phyloP scores from a whole-genome alignment of 1,140 invertebrate genomes.

The Drusus annulatus region DNA sequence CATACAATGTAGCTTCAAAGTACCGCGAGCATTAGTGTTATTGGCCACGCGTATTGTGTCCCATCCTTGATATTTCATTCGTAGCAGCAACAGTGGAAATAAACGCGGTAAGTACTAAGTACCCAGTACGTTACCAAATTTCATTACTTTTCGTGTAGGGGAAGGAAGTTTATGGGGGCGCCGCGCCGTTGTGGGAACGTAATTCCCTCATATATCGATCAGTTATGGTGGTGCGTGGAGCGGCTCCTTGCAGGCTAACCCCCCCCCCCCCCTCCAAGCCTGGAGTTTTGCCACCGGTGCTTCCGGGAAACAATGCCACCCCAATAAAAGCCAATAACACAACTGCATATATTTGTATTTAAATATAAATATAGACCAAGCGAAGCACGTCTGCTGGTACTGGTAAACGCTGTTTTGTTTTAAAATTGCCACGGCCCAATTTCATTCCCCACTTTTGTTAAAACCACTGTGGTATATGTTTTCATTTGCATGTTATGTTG shows the following conservation, averaged over 20 bases:
- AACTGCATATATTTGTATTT: slow-evolving; percentile 16
- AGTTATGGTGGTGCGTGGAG: slow-evolving; percentile 29
- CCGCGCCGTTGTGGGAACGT: slow-evolving; percentile 31
- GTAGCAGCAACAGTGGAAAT: slow-evolving; percentile 4
- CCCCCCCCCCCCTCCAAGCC: background rate
- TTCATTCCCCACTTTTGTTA: no score
- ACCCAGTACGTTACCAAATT: slow-evolving; percentile 1
- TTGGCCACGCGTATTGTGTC: slow-evolving; percentile 2
- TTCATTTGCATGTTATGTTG: no score
- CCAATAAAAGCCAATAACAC: slow-evolving; percentile 14
- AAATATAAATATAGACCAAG: no score
- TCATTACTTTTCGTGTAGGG: slow-evolving; percentile 32
- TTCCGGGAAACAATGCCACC: slow-evolving; percentile 35
- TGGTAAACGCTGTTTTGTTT: no score
- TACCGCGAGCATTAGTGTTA: background rate
- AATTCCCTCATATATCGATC: slow-evolving; percentile 35
- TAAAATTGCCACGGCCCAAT: no score
- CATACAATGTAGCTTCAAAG: background rate
- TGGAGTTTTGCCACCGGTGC: background rate
- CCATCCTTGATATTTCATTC: background rate
- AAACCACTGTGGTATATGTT: no score
- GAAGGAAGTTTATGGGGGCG: slow-evolving; percentile 29
- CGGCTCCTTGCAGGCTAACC: slow-evolving; percentile 15
- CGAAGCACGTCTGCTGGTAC: no score
- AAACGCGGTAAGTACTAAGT: background rate